Evolutionary conservation across 2,888 invertebrate genomes (phyloP), one percentile per base, ranked within the genome.

Genomic region (Lycaena phlaeas): DNA sequence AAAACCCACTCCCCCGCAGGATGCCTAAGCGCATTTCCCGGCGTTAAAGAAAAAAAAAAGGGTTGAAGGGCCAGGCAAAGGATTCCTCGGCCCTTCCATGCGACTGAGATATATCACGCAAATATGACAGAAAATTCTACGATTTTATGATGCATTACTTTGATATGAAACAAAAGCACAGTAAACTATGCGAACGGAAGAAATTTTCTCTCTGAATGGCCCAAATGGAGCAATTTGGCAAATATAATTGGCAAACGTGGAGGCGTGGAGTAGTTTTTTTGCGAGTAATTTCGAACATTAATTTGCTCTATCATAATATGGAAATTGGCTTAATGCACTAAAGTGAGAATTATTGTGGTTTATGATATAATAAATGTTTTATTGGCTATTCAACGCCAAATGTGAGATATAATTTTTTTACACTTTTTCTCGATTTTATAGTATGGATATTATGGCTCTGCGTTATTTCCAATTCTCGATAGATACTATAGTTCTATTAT

Each of bases 211-310:
- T 61, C 48, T 61, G 67, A 78, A 81, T 68, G 65, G 72, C 64
- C 73, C 69, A 74, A 76, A 73, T 69, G 64, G 59, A 56, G 72
- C 71, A 68, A 76, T 81, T 79, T 72, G 61, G 57, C 60, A 61
- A 58, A 61, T 57, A 61, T 61, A 61, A 61, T 59, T 59, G 54
- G 55, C 62, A 54, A 56, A 60, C 57, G 57, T 59, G n/a, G n/a
- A 59, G 56, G 60, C 65, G 54, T 57, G 54, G 53, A 64, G 63
- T 60, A 61, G 67, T 71, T 72, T n/a, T n/a, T 72, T 71, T 49
- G 50, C 51, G 58, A 56, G 61, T 68, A 68, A 68, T 74, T 68
- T 54, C 42, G 54, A 59, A 69, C 70, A 74, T 75, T 77, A 71
- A 76, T 75, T 68, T 51, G 54, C 57, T 61, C 64, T 61, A 64